phyloP scores from a whole-genome alignment of 2,888 invertebrate genomes.

The Cynaeus angustus region DNA sequence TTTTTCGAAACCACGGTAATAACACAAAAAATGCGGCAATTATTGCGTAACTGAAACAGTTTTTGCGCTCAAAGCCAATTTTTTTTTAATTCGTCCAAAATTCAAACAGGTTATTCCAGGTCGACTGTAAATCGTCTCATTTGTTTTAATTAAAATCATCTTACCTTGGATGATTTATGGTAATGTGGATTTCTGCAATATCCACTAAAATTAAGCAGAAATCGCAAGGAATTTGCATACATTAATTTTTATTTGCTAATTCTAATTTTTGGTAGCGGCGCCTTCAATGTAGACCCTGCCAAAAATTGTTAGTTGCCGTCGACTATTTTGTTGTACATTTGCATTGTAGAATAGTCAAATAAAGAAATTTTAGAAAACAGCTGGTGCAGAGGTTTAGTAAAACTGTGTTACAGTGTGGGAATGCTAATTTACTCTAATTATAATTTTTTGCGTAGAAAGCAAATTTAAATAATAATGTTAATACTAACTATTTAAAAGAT shows the following conservation, averaged over 20 bases:
- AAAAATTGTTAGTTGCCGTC: background rate
- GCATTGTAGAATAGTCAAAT: too few relatives aligned
- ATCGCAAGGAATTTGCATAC: background rate
- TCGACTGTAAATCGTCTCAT: slow-evolving; percentile 27
- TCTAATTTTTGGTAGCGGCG: too few relatives aligned
- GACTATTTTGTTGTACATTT: too few relatives aligned
- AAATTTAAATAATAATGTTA: slow-evolving; percentile 2
- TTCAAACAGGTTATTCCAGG: slow-evolving; percentile 16
- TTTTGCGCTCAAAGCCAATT: slow-evolving; percentile 10
- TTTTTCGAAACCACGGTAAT: too few relatives aligned
- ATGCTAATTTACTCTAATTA: slow-evolving; percentile 10
- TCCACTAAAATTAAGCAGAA: background rate
- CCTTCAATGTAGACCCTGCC: too few relatives aligned
- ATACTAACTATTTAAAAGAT: background rate
- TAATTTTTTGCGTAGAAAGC: slow-evolving; percentile 8
- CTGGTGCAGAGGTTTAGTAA: background rate
- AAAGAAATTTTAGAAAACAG: background rate
- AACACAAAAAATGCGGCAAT: background rate
- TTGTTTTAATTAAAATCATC: slow-evolving; percentile 35
- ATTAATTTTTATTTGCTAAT: background rate
- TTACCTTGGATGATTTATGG: slow-evolving; percentile 13
- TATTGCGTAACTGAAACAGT: slow-evolving; percentile 23
- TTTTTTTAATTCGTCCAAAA: background rate
- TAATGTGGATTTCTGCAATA: background rate
- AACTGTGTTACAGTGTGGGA: background rate